These are phyloP conservation scores for Siphlonurus alternatus DNA, from an alignment of 2,888 invertebrate species.

Conservation along the genomic window DNA sequence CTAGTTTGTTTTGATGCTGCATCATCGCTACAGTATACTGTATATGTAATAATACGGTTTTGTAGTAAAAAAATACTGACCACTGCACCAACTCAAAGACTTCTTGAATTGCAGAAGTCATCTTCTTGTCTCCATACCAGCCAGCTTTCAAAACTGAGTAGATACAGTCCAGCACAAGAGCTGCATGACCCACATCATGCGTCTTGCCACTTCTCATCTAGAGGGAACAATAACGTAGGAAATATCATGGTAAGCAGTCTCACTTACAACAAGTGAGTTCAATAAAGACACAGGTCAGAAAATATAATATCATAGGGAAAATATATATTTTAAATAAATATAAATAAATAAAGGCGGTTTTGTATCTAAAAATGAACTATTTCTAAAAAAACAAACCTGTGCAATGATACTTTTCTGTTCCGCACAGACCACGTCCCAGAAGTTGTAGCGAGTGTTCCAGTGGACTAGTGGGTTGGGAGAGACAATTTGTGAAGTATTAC, in stretches of 20 bases:
- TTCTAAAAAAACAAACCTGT: background rate
- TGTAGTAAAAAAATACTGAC: background rate
- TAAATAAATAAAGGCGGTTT: background rate
- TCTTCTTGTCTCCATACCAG: background rate
- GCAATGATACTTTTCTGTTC: background rate
- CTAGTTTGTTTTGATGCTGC: no score
- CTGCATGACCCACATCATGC: background rate
- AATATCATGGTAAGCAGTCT: no score
- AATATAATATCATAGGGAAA: no score
- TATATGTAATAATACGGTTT: background rate
- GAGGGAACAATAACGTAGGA: background rate
- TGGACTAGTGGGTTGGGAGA: background rate
- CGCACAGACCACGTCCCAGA: background rate
- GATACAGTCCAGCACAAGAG: background rate
- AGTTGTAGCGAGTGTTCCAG: background rate
- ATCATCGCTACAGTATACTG: background rate
- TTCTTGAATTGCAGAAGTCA: slow-evolving; percentile 1
- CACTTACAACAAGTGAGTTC: no score
- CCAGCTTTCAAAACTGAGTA: background rate
- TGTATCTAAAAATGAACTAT: background rate
- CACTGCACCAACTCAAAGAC: background rate
- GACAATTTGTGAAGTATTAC: background rate
- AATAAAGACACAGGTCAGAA: no score
- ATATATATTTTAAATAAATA: background rate
- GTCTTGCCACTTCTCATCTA: background rate